Conservation (phyloP, 2,113 vertebrate genomes). For the Pogonocichla stellata region DNA sequence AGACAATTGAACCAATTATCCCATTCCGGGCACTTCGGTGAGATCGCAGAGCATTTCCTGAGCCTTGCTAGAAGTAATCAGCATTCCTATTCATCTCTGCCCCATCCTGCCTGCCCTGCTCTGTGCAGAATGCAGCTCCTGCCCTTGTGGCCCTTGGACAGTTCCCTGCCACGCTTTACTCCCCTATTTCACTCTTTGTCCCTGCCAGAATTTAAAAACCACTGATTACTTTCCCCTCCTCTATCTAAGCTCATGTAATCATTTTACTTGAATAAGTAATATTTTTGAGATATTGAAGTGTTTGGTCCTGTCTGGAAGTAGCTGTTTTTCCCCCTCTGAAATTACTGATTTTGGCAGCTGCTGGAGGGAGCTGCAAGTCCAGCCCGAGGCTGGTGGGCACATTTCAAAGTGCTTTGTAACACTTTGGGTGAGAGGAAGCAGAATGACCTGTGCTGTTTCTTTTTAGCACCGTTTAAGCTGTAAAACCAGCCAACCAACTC, state of each 20-base stretch:
- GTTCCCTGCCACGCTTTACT: fast-evolving
- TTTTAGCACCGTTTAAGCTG: conserved; percentile 57
- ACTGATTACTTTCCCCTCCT: background rate
- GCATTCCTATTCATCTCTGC: conserved; percentile 1
- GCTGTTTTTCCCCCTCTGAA: background rate
- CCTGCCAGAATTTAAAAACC: background rate
- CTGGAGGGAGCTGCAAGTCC: background rate
- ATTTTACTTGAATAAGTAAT: background rate
- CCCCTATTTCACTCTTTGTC: background rate
- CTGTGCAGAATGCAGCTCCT: background rate
- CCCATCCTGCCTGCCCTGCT: background rate
- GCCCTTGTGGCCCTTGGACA: background rate
- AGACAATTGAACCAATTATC: conserved; percentile 40
- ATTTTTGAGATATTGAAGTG: background rate
- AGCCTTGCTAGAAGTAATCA: background rate
- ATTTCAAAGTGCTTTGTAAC: background rate
- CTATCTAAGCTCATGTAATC: background rate
- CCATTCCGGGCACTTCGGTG: background rate
- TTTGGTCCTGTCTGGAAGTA: background rate
- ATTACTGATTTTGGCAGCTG: background rate
- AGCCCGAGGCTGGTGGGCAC: background rate
- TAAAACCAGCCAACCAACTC: conserved; percentile 49
- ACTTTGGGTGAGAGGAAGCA: conserved; percentile 43
- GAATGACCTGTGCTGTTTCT: conserved; percentile 36
- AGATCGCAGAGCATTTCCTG: background rate